phyloP scores from a whole-genome alignment of 2,113 vertebrate species.

The Salvelinus sp. region DNA sequence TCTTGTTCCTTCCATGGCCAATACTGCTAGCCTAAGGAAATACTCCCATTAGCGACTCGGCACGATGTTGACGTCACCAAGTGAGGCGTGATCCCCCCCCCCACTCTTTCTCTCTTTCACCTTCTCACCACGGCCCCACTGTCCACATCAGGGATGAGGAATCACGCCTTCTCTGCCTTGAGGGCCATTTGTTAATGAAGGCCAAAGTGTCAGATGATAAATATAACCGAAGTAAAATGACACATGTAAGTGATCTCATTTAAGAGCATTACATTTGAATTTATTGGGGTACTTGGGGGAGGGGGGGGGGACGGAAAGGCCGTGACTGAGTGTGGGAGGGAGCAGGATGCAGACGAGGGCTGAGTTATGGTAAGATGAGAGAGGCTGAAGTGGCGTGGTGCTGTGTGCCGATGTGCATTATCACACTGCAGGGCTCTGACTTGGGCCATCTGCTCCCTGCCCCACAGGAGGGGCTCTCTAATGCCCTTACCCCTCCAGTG shows the following conservation, averaged over 20 bases:
- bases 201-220: constrained; percentile 80
- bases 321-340: constrained; percentile 46
- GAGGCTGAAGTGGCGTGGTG: background rate
- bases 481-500: background rate
- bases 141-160: constrained; percentile 54
- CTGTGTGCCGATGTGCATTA: constrained; percentile 37
- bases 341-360: constrained; percentile 50
- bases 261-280: constrained; percentile 77
- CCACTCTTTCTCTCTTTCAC: constrained; percentile 4
- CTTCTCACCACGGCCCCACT: constrained; percentile 6
- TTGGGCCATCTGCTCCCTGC: background rate
- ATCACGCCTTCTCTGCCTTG: constrained; percentile 59
- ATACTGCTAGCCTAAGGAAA: constrained; percentile 35
- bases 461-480: background rate
- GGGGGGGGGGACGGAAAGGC: constrained; percentile 61
- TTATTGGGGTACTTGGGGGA: constrained; percentile 77
- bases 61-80: constrained; percentile 29
- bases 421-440: constrained; percentile 14
- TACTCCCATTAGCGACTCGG: constrained; percentile 18
- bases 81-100: constrained; percentile 6
- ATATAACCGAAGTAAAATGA: constrained; percentile 76
- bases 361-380: constrained; percentile 59
- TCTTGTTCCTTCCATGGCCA: background rate
- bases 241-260: constrained; percentile 81
- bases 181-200: constrained; percentile 82